These are phyloP conservation scores for Drosophila demipolita DNA, from an alignment of 2,888 invertebrate species.

Conservation along the genomic window DNA sequence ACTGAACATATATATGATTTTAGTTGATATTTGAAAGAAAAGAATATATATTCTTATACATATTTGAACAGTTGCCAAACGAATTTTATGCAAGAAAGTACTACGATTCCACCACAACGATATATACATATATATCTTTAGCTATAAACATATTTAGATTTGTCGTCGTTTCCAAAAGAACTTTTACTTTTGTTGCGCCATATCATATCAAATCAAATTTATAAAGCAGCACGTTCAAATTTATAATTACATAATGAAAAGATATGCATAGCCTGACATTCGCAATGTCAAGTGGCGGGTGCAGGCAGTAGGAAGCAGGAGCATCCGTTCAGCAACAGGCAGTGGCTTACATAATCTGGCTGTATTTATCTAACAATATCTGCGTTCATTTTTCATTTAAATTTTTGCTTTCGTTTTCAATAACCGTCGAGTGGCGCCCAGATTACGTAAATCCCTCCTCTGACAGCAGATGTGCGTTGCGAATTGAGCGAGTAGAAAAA, in stretches of 20 bases:
- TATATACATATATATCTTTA: slow-evolving; percentile 19
- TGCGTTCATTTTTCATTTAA: slow-evolving; percentile 8
- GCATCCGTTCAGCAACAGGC: slow-evolving; percentile 21
- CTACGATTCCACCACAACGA: slow-evolving; percentile 1
- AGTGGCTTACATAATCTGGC: slow-evolving; percentile 45
- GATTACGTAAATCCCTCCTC: slow-evolving; percentile 66
- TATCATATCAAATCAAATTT: slow-evolving; percentile 2
- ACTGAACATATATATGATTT: slow-evolving; percentile 55
- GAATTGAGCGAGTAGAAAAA: slow-evolving; percentile 17
- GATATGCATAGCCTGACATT: slow-evolving; percentile 33
- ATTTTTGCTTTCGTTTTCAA: slow-evolving; percentile 53
- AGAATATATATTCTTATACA: slow-evolving; percentile 33
- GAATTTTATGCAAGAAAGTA: slow-evolving; percentile 67
- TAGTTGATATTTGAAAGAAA: slow-evolving; percentile 54
- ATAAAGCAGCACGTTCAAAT: slow-evolving; percentile 20
- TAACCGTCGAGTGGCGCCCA: slow-evolving; percentile 51
- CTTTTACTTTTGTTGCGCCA: slow-evolving; percentile 45
- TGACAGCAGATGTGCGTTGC: slow-evolving; percentile 51
- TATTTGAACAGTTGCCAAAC: slow-evolving; percentile 77
- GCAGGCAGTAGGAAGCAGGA: not conserved
- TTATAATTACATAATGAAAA: slow-evolving; percentile 27
- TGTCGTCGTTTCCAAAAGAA: slow-evolving; percentile 33
- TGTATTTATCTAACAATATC: slow-evolving; percentile 3
- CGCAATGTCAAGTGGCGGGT: slow-evolving; percentile 45
- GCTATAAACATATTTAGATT: slow-evolving; percentile 37